Evolutionary conservation across 2,888 invertebrate species (phyloP), one percentile per base, ranked within the genome.

Genomic region (Boloria euphrosyne): DNA sequence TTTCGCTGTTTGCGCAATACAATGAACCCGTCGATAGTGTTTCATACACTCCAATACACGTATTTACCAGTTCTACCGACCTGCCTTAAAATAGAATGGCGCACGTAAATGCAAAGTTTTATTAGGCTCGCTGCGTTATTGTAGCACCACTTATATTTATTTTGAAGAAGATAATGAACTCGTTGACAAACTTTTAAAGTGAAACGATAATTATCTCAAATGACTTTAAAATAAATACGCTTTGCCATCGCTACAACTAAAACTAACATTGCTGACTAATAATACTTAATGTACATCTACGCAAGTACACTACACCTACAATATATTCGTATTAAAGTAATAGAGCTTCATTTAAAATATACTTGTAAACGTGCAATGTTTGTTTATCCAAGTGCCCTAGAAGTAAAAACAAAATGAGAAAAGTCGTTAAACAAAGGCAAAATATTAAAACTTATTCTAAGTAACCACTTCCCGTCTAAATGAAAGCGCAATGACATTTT

Each of bases 391-490:
- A 61, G 43, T 51, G 61, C 38, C 31, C 51, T 52, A 61, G 43
- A 52, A 50, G 49, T 59, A 50, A 49, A 47, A 31, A 47, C 31
- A 59, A 38, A 59, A 59, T 59, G 59, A 59, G 17, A 49, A 38
- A 59, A 59, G 49, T 59, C 50, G 59, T 59, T 59, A 50, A 59
- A 59, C 59, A 57, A 51, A 64, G 14, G 43, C 13, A 64, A 57
- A 46, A 22, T 27, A 53, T 58, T 52, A 59, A 46, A 64, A 64
- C 46, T 50, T 43, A 50, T 54, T 55, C 49, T 27, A 60, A 62
- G 38, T 63, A 46, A 55, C 54, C 51, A 55, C 68, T 63, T 69
- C 68, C 66, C 66, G 66, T 55, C 59, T 55, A 60, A 55, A 65
- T 46, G 22, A 65, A 53, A 53, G 58, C 52, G 46, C 50, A 63